Conservation (phyloP, 2,888 invertebrate genomes). For the Allacma fusca region DNA sequence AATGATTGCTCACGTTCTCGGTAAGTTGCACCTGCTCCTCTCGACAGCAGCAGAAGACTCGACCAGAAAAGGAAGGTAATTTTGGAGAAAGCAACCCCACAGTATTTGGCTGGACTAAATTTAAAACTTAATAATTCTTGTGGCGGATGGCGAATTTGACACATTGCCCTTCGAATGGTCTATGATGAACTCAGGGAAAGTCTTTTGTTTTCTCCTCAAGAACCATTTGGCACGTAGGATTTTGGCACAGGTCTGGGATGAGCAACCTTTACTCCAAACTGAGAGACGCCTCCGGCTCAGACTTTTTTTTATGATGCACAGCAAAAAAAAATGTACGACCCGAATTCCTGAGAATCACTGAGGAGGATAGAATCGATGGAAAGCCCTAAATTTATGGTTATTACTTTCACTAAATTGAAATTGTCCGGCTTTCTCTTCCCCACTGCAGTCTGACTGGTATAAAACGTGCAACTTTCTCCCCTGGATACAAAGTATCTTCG, state of each 20-base stretch:
- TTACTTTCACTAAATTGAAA: conserved; percentile 42
- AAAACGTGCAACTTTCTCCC: conserved; percentile 20
- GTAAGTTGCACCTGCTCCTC: conserved; percentile 1
- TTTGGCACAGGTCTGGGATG: conserved; percentile 18
- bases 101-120: background rate
- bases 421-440: conserved; percentile 39
- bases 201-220: background rate
- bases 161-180: background rate
- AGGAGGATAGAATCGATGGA: conserved; percentile 35
- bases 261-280: background rate
- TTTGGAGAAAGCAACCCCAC: background rate
- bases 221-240: conserved; percentile 20
- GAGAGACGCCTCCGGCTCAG: background rate
- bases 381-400: conserved; percentile 40
- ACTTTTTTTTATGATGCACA: conserved; percentile 29
- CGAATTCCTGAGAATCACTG: conserved; percentile 31
- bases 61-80: background rate
- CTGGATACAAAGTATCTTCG: conserved; percentile 8
- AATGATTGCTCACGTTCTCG: conserved; percentile 28
- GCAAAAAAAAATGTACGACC: conserved; percentile 29
- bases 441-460: background rate
- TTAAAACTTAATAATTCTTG: conserved; percentile 6
- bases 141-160: background rate
- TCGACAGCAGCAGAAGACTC: background rate
- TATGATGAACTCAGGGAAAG: conserved; percentile 4